Evolutionary conservation across 2,113 vertebrate species (phyloP).

Genomic region (Pao palembangensis): DNA sequence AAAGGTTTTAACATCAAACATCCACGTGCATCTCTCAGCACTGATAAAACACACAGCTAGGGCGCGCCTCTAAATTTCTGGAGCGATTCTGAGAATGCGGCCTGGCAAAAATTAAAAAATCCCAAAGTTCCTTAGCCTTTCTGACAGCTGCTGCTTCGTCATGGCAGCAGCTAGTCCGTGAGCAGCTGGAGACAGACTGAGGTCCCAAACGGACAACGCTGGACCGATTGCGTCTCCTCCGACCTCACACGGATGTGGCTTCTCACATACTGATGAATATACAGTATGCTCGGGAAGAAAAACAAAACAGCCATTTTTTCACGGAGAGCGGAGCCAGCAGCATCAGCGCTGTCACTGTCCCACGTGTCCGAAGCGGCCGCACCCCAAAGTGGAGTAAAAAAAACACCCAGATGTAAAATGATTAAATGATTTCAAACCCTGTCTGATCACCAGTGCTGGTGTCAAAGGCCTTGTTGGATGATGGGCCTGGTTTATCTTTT

Average conservation of each 20-base stretch:
- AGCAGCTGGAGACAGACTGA: slow-evolving; percentile 16
- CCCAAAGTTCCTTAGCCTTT: slow-evolving; percentile 1
- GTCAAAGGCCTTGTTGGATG: too few species aligned
- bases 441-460: too few species aligned
- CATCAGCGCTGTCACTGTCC: not conserved
- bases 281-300: not conserved
- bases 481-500: too few species aligned
- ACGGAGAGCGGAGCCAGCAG: not conserved
- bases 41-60: not conserved
- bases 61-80: not conserved
- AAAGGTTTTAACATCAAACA: slow-evolving; percentile 7
- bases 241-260: slow-evolving; percentile 21
- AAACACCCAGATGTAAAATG: slow-evolving; percentile 27
- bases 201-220: slow-evolving; percentile 7
- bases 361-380: slow-evolving; percentile 2
- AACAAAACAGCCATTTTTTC: slow-evolving; percentile 10
- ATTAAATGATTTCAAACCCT: too few species aligned
- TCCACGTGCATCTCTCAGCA: not conserved
- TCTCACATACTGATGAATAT: not conserved
- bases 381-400: slow-evolving; percentile 8
- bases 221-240: not conserved
- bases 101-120: not conserved
- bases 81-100: not conserved
- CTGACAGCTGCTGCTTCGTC: slow-evolving; percentile 24
- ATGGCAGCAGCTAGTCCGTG: slow-evolving; percentile 38